These are phyloP conservation scores for Virgularia gustaviana DNA, from an alignment of 92 coral and sea anemone species.

Conservation along the genomic window DNA sequence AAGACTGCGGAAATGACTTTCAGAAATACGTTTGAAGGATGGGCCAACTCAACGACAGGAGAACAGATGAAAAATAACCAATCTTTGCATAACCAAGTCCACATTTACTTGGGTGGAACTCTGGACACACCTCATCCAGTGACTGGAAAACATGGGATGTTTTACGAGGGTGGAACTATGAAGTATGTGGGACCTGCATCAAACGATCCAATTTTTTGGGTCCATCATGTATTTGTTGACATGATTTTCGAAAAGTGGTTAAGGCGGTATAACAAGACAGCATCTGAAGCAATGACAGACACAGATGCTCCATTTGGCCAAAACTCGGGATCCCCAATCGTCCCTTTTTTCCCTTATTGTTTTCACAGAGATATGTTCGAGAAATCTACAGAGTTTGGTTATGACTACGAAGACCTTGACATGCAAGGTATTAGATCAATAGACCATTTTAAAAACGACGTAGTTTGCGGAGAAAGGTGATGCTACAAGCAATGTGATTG, in stretches of 20 bases:
- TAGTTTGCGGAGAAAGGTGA: no score
- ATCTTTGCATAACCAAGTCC: constrained; percentile 64
- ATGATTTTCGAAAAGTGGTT: constrained; percentile 54
- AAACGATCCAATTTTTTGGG: constrained; percentile 53
- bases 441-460: no score
- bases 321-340: constrained; percentile 37
- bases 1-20: constrained; percentile 47
- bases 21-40: constrained; percentile 58
- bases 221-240: constrained; percentile 54
- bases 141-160: no score
- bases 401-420: constrained; percentile 50
- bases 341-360: constrained; percentile 49
- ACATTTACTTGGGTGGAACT: constrained; percentile 30
- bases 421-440: constrained; percentile 33
- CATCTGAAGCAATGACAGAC: constrained; percentile 11
- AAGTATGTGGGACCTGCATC: constrained; percentile 29
- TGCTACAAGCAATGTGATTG: no score
- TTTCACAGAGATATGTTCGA: constrained; percentile 46
- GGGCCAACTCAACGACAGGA: constrained; percentile 44
- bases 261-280: constrained; percentile 24
- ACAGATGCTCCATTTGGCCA: constrained; percentile 58
- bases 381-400: constrained; percentile 47
- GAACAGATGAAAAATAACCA: constrained; percentile 29
- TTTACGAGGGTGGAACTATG: constrained; percentile 58
- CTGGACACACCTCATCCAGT: no score